A percentile compares a stretch with the other conserved stretches of the same genome.
phyloP scores from a whole-genome alignment of 2,888 invertebrate species.

The Lasioglossum figueresi region DNA sequence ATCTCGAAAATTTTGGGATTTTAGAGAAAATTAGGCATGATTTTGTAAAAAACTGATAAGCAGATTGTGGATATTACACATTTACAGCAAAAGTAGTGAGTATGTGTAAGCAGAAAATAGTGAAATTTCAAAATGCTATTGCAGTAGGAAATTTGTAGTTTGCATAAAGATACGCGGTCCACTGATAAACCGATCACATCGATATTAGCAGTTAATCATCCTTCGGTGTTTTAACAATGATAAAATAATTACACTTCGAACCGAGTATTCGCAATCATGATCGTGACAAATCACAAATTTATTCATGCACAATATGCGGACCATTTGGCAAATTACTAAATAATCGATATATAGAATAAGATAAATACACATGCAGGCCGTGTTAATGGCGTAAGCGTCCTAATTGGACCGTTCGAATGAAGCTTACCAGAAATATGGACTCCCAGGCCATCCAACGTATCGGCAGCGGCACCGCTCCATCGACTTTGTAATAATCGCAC shows the following conservation, averaged over 20 bases:
- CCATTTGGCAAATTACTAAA: constrained; percentile 16
- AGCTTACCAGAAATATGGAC: constrained; percentile 88
- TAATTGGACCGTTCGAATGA: constrained; percentile 15
- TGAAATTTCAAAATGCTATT: too few species aligned
- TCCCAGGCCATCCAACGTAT: constrained; percentile 97
- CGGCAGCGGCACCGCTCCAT: constrained; percentile 91
- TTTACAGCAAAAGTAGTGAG: too few species aligned
- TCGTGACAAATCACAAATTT: constrained; percentile 12
- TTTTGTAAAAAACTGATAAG: too few species aligned
- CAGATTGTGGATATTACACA: too few species aligned
- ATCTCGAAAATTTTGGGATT: too few species aligned
- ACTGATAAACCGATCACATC: background rate
- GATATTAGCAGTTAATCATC: background rate
- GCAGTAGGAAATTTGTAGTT: background rate
- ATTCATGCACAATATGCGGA: constrained; percentile 1
- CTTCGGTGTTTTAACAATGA: background rate
- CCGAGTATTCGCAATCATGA: background rate
- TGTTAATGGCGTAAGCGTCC: background rate
- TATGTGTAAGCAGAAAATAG: too few species aligned
- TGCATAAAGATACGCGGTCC: background rate
- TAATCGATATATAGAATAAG: background rate
- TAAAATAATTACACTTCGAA: background rate
- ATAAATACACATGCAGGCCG: background rate
- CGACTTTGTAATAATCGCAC: constrained; percentile 92
- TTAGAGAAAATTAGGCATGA: too few species aligned